Base-by-base conservation (phyloP, 2,888 invertebrate species). In the Nephrotoma flavescens region DNA sequence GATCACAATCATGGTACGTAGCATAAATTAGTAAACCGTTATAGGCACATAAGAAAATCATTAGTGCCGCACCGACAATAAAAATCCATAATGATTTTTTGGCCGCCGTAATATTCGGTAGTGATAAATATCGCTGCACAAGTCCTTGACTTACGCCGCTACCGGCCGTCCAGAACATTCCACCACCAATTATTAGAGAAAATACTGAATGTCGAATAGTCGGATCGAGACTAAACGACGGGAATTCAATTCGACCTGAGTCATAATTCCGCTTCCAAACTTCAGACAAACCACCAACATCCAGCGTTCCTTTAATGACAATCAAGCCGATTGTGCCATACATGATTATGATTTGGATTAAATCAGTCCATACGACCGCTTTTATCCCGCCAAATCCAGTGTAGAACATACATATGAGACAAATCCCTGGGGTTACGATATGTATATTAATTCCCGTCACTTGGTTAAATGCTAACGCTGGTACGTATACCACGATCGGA, bases 101-200 rank as follows among this genome's bases (percentile, higher is more conserved):
- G 41, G 83, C 41, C 41, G 83, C 12, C 12, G 12, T 41, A n/a
- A 42, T n/a, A 83, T 83, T 83, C 9, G 83, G 96, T 83, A 97
- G 92, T 0, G 96, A 94, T 86, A 97, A 92, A 89, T 96, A 96
- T 87, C 97, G 93, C 90, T 97, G 97, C 7, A 97, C 94, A 94
- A 97, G 96, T 19, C 95, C 95, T 90, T 97, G 97, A 91, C 96
- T 97, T 6, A 96, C 94, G 1, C 95, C 94, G 87, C 95, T 94
- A 6, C 95, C 93, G 90, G 96, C 95, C 6, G 96, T 91, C 1
- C 95, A 94, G 87, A 95, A 94, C 7, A 95, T 93, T 41, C 11
- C 83, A 12, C 41, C 83, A 1, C 83, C 83, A 41, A 83, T 83
- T 11, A 83, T 5, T 11, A 83, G 1, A 41, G 41, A 41, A 6